Base-by-base conservation (phyloP, 2,888 invertebrate genomes). In the Nephrotoma appendiculata region DNA sequence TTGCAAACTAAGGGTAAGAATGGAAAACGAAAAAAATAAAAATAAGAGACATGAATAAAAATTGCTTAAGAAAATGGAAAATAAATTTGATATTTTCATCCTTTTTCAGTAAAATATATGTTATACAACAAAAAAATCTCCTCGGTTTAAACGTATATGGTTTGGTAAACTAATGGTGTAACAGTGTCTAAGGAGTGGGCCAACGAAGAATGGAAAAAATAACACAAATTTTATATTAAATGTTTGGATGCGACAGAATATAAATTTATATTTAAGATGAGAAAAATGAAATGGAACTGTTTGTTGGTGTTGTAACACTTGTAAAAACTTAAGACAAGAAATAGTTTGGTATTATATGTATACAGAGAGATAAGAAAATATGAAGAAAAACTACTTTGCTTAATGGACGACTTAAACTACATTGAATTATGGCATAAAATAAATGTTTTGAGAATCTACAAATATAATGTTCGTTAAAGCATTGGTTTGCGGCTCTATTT, bases 181-280 rank as follows among this genome's bases (percentile, higher is more conserved):
- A n/a, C 2, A 48, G 48, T 12, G 3, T 12, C 9, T 12, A n/a
- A 12, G 12, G 31, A 84, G 42, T 7, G 43, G 15, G 42, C 43
- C 7, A 84, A 84, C 41, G 9, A 41, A 83, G 11, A 48, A 48
- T 12, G 11, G 42, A 84, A 83, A 41, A 84, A 84, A 84, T 15
- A 42, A 84, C 41, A 84, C 42, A 43, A 84, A 71, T 31, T 19
- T 71, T 71, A 31, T 71, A 71, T 71, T 71, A 84, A 42, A 84
- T 84, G 84, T 84, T 84, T 84, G 84, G 41, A 43, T 84, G 42
- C 84, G 84, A 84, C 84, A 84, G 84, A 84, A 84, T 84, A 84
- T 84, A 84, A 84, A 84, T 84, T 84, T 42, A 84, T 84, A 42
- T 84, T 84, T 42, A 84, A 71, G 71, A 71, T 71, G 71, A 71